A percentile compares a stretch with the other conserved stretches of the same genome.
Conservation (phyloP, 2,888 invertebrate species). For the Lampropteryx suffumata region DNA sequence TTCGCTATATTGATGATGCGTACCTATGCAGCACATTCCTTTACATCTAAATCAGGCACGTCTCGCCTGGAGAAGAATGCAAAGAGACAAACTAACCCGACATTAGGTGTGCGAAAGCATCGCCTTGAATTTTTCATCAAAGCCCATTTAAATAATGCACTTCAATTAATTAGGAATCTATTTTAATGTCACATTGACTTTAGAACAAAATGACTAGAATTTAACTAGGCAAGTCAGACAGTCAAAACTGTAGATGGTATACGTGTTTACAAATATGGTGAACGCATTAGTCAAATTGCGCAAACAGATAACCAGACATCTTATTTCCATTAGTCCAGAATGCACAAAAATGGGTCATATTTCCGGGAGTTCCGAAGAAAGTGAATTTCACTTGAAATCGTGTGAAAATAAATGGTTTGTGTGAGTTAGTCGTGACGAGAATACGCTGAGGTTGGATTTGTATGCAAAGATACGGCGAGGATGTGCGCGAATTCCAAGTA, state of each 20-base stretch:
- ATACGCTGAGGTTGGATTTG: slow-evolving; percentile 13
- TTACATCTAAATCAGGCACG: slow-evolving; percentile 44
- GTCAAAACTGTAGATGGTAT: no score
- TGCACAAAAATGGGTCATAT: slow-evolving; percentile 37
- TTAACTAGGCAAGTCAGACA: no score
- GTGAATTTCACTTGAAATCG: slow-evolving; percentile 66
- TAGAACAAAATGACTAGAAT: no score
- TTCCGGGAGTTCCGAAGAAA: slow-evolving; percentile 58
- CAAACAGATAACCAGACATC: slow-evolving; percentile 8
- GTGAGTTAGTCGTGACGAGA: slow-evolving; percentile 17
- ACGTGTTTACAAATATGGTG: neutral
- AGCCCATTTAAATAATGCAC: no score
- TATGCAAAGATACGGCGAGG: slow-evolving; percentile 15
- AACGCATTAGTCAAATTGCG: slow-evolving; percentile 3
- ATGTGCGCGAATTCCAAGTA: slow-evolving; percentile 9
- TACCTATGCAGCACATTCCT: slow-evolving; percentile 34
- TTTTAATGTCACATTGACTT: no score
- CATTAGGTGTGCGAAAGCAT: neutral
- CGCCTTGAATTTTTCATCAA: no score
- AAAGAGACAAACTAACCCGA: slow-evolving; percentile 30
- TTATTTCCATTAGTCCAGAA: slow-evolving; percentile 27
- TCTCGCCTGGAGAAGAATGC: slow-evolving; percentile 35
- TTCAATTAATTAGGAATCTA: no score
- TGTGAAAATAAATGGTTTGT: slow-evolving; percentile 59
- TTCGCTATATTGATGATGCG: neutral